Evolutionary conservation across 2,797 vertebrate genomes (phyloP).

Genomic region (Tympanoctomys barrerae): DNA sequence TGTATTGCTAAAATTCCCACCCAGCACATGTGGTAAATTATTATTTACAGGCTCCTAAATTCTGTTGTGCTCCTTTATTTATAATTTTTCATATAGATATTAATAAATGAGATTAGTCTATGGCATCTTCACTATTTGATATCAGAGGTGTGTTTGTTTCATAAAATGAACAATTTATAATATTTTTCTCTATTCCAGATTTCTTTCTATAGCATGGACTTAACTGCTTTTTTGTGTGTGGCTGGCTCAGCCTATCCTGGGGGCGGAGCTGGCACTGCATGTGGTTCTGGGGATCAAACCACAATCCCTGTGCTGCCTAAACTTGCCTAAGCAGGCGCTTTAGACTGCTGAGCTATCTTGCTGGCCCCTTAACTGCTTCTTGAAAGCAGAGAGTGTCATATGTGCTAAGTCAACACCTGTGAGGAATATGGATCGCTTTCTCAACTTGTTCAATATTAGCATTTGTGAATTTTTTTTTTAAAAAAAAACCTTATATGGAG

Average conservation of each 20-base stretch:
- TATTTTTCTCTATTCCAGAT: constrained; percentile 12
- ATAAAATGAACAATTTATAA: not conserved
- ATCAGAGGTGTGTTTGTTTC: not conserved
- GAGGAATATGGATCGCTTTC: not conserved
- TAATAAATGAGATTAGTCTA: not conserved
- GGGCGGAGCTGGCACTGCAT: no score
- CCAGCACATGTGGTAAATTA: not conserved
- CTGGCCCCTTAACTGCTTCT: not conserved
- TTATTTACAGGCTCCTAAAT: constrained; percentile 5
- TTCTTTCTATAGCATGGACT: constrained; percentile 21
- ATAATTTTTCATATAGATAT: constrained; percentile 5
- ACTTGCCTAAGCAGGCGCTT: no score
- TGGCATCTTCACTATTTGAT: not conserved
- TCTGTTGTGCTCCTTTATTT: not conserved
- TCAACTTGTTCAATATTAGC: constrained; percentile 17
- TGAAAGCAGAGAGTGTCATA: not conserved
- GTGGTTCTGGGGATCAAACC: no score
- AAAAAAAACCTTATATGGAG: not conserved
- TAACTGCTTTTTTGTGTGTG: not conserved
- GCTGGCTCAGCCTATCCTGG: no score
- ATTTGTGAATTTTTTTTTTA: not conserved
- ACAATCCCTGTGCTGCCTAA: no score
- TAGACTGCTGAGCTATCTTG: no score
- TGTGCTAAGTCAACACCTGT: not conserved
- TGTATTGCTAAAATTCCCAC: not conserved